Percentiles rank a stretch among this genome's conserved stretches.
Evolutionary conservation across 2,113 vertebrate species (phyloP).

Genomic region (Neofelis nebulosa): DNA sequence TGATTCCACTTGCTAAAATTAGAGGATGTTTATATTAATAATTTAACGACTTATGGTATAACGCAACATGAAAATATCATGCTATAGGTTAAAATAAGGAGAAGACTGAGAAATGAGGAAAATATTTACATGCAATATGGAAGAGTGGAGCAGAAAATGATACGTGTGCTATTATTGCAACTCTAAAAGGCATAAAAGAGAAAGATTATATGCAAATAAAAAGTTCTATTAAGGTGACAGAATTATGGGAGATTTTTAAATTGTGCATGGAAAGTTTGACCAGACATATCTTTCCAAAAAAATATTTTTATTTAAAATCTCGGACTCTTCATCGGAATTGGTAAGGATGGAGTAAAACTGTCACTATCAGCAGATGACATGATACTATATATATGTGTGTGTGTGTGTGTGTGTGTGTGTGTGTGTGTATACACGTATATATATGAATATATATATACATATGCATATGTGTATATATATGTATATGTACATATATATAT

Average conservation of each 20-base stretch:
- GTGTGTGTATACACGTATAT: not conserved
- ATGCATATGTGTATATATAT: not conserved
- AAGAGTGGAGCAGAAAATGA: not conserved
- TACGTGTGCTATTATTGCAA: not conserved
- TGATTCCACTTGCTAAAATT: not conserved
- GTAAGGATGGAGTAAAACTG: not conserved
- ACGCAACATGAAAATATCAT: not conserved
- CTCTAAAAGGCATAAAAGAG: not conserved
- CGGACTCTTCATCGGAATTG: not conserved
- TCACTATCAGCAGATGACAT: not conserved
- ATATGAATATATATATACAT: not conserved
- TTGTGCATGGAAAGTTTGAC: not conserved
- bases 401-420: no score
- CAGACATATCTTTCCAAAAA: not conserved
- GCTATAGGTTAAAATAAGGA: not conserved
- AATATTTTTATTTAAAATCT: not conserved
- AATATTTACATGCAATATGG: not conserved
- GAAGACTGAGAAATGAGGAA: not conserved
- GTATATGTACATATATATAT: not conserved
- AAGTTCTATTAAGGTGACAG: not conserved
- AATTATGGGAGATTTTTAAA: not conserved
- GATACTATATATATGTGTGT: not conserved
- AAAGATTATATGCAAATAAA: not conserved
- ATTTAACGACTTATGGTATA: not conserved
- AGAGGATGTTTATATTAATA: not conserved